These are phyloP conservation scores for Dinocampus coccinellae DNA, from an alignment of 2,888 invertebrate genomes.

Conservation along the genomic window DNA sequence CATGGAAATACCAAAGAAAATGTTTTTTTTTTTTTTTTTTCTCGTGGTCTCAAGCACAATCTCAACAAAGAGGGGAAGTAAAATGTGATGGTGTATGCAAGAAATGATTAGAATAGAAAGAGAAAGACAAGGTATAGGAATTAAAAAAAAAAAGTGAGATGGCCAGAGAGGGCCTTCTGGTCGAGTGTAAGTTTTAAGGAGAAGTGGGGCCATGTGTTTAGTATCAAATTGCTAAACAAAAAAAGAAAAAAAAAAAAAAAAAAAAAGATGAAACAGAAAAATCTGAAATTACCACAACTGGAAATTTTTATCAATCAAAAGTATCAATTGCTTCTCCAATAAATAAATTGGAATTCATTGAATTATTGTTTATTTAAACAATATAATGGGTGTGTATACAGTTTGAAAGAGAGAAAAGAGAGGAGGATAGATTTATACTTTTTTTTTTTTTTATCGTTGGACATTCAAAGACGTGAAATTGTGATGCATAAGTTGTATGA, in stretches of 20 bases:
- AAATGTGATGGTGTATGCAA: background rate
- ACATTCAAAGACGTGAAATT: too few species aligned
- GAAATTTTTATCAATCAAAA: too few species aligned
- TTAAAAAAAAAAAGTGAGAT: slow-evolving; percentile 40
- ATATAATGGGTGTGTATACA: too few species aligned
- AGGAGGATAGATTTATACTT: too few species aligned
- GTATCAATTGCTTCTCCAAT: too few species aligned
- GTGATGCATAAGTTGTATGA: too few species aligned
- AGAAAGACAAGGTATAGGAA: slow-evolving; percentile 4
- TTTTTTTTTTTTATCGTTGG: too few species aligned
- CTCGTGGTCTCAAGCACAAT: background rate
- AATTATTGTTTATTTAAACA: too few species aligned
- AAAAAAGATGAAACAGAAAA: background rate
- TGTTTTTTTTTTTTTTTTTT: background rate
- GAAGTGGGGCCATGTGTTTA: slow-evolving; percentile 69
- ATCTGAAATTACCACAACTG: background rate
- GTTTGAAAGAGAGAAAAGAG: too few species aligned
- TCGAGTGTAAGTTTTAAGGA: slow-evolving; percentile 62
- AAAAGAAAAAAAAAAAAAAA: background rate
- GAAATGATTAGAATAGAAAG: slow-evolving; percentile 9
- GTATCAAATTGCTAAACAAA: slow-evolving; percentile 66
- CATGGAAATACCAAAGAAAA: background rate
- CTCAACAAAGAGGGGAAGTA: background rate
- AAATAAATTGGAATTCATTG: too few species aligned
- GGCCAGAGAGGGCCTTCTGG: slow-evolving; percentile 56